Evolutionary conservation across 1,140 invertebrate genomes (phyloP), one percentile per base, ranked within the genome.

Genomic region (Tribolium madens): DNA sequence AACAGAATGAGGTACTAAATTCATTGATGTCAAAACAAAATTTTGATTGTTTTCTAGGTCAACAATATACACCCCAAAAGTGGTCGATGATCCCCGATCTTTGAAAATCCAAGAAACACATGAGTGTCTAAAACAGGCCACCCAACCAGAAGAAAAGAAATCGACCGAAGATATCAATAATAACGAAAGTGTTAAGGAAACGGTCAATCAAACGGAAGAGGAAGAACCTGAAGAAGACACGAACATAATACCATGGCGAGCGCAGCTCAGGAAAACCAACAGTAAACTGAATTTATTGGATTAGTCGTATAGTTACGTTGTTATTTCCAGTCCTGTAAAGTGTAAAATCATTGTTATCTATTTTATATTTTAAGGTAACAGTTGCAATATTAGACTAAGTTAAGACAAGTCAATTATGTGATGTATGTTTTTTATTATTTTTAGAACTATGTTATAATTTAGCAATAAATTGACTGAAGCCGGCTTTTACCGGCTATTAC

Each of bases 241-340:
- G 78, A 88, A 93, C 84, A 95, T 95, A 53, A 95, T 95, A 42
- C 95, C 95, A 0, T 96, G 95, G 95, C 89, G 94, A 83, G 93
- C 94, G 12, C 94, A 96, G 83, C 87, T 96, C 42, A 89, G 94
- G 80, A 96, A 96, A 87, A 96, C 95, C 1, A 95, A 95, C 84
- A 95, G 94, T 87, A 94, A 92, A 81, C 87, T 94, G 13, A 94
- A 92, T 84, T 88, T 94, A 77, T 86, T 93, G 76, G 92, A 93
- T 85, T 93, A 87, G 69, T 64, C 46, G 17, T 46, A 47, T 36
- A 7, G 71, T 48, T 73, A 4, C 52, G 52, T 57, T 57, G 15
- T 57, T 14, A 36, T 69, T n/a, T 36, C 21, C 21, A 26, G 26
- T 14, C 36, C n/a, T 70, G 68, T 70, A 42, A 15, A 70, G 14